Evolutionary conservation across 2,888 invertebrate genomes (phyloP), one percentile per base, ranked within the genome.

Genomic region (Ephialtes manifestator): DNA sequence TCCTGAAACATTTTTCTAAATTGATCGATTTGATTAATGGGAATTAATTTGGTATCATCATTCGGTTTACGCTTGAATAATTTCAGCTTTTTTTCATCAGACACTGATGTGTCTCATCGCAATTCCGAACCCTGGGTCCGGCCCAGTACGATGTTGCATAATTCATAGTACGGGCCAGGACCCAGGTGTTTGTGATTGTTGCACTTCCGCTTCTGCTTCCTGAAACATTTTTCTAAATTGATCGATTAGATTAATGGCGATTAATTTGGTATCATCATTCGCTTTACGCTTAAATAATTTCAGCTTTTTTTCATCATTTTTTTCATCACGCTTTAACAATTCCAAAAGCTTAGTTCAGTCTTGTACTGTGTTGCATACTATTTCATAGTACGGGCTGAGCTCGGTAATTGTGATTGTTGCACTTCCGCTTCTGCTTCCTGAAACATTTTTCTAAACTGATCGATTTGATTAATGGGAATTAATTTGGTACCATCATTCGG

Each of bases 31-130:
- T 31, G 3, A 31, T 28, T 60, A 13, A 28, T 31, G 11, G 1
- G 4, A 31, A 65, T 63, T 13, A 39, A 28, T 35, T 31, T 24
- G 55, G 18, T 20, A 46, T 35, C 53, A 28, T 24, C 58, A 43
- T 60, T 82, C 55, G 43, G 15, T 63, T 75, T 35, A 10, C 20
- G 48, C 55, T 60, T 35, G 13, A 48, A 13, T 46, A 31, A 53
- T 55, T 20, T 55, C 24, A 55, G 31, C 31, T 31, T 28, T 10
- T 58, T 55, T 7, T 0, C 58, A 58, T 58, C 58, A 7, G 4
- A 10, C 58, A 24, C 28, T 10, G 28, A 28, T n/a, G n/a, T n/a
- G n/a, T n/a, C n/a, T n/a, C n/a, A n/a, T n/a, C n/a, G n/a, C 60
- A 31, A 60, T 60, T 60, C 31, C 60, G 24, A 60, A 28, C 4